Base-by-base conservation (phyloP, 1,140 invertebrate genomes). In the Tribolium castaneum region DNA sequence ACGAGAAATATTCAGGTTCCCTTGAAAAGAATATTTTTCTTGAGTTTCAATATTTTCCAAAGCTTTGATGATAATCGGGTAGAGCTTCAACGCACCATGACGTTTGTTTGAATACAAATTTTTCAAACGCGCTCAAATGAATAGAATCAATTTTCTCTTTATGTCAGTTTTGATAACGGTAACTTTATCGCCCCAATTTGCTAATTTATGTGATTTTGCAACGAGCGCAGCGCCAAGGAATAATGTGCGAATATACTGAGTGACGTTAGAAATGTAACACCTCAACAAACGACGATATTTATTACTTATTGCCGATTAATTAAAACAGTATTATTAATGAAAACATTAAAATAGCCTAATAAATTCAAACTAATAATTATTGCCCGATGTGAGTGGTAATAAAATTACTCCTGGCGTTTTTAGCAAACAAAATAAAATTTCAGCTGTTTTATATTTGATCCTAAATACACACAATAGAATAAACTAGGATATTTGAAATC, bases 1-100 rank as follows among this genome's bases (percentile, higher is more conserved):
- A 59, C 54, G 54, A 59, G 22, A 59, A 19, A 19, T 59, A 59
- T 59, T 25, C 19, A 59, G 22, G 54, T 59, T 30, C 54, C 30
- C 22, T 16, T 30, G 7, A 59, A 59, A 59, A 25, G 54, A 59
- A 30, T 59, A 30, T 59, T 59, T 59, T 59, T 59, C 54, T 59
- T 59, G 54, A 59, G 54, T 59, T 59, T 59, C 54, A 59, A 59
- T 59, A 59, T 59, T 59, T 45, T 59, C 10, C 54, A 59, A 59
- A 59, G 54, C 54, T 59, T 59, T 59, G 54, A 59, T 59, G 54
- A 59, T 59, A 59, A 59, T 59, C 54, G 19, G 54, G 13, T 59
- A 9, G 54, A 59, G 22, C 14, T 25, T 25, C 54, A 59, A 59
- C 54, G 54, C 54, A 59, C 54, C 54, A 59, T 59, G 54, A 59